A percentile compares a stretch with the other conserved stretches of the same genome.
Conservation (phyloP, 2,797 vertebrate species). For the Garrulus glandarius region DNA sequence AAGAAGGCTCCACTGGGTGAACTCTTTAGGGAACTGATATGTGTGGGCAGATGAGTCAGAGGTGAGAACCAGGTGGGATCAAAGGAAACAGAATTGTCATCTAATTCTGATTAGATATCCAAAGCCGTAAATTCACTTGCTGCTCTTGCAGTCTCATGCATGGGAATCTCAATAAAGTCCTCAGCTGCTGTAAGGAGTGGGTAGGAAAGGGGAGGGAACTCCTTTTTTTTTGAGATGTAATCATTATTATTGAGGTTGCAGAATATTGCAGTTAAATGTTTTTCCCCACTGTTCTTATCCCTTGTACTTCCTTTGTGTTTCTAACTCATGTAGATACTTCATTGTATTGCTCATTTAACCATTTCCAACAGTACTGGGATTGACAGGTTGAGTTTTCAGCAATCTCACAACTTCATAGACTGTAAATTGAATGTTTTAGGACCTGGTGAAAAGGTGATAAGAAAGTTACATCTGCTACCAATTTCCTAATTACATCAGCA, state of each 20-base stretch:
- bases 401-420: slow-evolving; percentile 10
- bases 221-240: background rate
- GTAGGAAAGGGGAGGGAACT: background rate
- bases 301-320: background rate
- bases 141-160: background rate
- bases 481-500: slow-evolving; percentile 27
- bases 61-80: background rate
- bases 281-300: background rate
- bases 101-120: background rate
- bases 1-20: background rate
- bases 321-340: background rate
- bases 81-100: background rate
- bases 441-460: slow-evolving; percentile 1
- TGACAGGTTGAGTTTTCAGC: slow-evolving; percentile 35
- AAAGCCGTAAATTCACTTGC: background rate
- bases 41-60: background rate
- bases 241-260: background rate
- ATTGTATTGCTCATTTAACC: slow-evolving; percentile 7
- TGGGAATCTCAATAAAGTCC: background rate
- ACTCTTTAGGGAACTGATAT: background rate
- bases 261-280: background rate
- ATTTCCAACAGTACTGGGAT: background rate
- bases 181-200: background rate
- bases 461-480: background rate
- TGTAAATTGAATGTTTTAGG: slow-evolving; percentile 41